Base-by-base conservation (phyloP, 2,113 vertebrate species). In the Peromyscus leucopus region DNA sequence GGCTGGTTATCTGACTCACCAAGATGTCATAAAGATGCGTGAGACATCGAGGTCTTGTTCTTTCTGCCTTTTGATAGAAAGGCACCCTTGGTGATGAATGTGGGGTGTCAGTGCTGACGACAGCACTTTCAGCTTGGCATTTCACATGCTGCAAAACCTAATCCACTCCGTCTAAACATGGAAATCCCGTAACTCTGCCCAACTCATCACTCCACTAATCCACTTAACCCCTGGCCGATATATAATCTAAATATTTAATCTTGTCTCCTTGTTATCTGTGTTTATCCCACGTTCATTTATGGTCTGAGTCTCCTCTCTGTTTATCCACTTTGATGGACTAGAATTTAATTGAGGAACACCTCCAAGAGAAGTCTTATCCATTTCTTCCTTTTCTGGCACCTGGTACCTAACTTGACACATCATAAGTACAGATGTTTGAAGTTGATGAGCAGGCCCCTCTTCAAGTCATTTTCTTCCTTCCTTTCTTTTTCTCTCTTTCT, bases 241-340 rank as follows among this genome's bases (percentile, higher is more conserved):
- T 83, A 90, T 91, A 97, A 97, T 98, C 97, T 97, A 98, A 98
- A 98, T 98, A 98, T 98, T 98, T 98, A 97, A 97, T 98, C 93
- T 95, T 94, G 89, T 96, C 96, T 97, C 69, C 96, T 97, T 97
- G 97, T 97, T 97, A 98, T 98, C 97, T 96, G 83, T 97, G 96
- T 98, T 98, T 98, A 97, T 97, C 94, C 91, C 93, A 69, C 89
- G 94, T 97, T 97, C 96, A 96, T 86, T 97, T 96, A 84, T 69
- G 82, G 91, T 87, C 80, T 72, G 92, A 83, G 61, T 92, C 85
- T 96, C 95, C 48, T 90, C 71, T 95, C 86, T 96, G 94, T 98
- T 97, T 97, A 97, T 97, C 82, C 69, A 51, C 93, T 83, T 94
- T 42, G 17, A 79, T 79, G 69, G 94, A 94, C 83, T 94, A 91